phyloP scores from a whole-genome alignment of 2,888 invertebrate genomes.

The Tenthredo livida region DNA sequence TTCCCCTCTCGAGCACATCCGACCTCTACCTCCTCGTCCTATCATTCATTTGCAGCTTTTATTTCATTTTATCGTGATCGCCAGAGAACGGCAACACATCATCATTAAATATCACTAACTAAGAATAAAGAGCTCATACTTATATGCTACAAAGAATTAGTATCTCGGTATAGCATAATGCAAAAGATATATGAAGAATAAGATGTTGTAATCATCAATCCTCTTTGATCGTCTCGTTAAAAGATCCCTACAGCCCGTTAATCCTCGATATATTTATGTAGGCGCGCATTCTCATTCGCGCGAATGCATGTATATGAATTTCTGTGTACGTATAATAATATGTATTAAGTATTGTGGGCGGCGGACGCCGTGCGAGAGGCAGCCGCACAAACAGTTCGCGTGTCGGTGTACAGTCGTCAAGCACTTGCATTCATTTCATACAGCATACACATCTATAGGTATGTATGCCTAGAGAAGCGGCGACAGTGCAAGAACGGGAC shows the following conservation, averaged over 20 bases:
- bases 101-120: not conserved
- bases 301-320: not conserved
- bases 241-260: not conserved
- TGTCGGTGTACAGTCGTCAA: not conserved
- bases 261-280: not conserved
- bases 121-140: not conserved
- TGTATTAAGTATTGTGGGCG: not conserved
- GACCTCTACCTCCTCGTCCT: constrained; percentile 60
- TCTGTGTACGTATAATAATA: not conserved
- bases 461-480: not conserved
- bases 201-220: not conserved
- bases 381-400: not conserved
- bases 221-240: not conserved
- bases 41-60: constrained; percentile 19
- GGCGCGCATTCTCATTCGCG: not conserved
- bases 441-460: not conserved
- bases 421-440: constrained; percentile 34
- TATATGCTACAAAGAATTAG: not conserved
- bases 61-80: constrained; percentile 19
- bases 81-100: constrained; percentile 7
- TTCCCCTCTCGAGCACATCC: constrained; percentile 63
- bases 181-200: not conserved
- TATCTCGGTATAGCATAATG: not conserved
- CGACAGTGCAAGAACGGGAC: not conserved
- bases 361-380: constrained; percentile 1